Evolutionary conservation across 2,797 vertebrate genomes (phyloP), one percentile per base, ranked within the genome.

Genomic region (Enteromius thamalakanensis): DNA sequence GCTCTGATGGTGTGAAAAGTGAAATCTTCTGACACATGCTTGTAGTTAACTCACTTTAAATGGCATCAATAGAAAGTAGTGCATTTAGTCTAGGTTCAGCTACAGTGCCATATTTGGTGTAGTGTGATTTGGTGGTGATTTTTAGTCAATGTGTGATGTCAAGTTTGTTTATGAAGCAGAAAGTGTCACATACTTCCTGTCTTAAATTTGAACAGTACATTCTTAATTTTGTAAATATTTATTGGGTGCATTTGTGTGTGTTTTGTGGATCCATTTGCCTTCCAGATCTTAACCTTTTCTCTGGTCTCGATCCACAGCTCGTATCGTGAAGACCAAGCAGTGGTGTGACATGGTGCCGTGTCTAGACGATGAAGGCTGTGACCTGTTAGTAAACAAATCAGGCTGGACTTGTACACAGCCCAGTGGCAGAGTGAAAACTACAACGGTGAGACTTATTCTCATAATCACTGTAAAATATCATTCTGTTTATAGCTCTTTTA

Each of bases 311-410:
- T 92, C 90, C 86, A 11, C 95, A 99, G 98, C 97, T 83, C 95
- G 96, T 65, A 98, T 99, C 87, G 98, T 99, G 92, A 96, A 93
- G 94, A 97, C 96, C 86, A 98, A 96, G 95, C 98, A 98, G 94
- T 99, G 98, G 98, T 99, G 98, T 93, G 97, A 98, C 93, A 99
- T 99, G 98, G 95, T 97, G 89, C 98, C 98, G 17, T 99, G 98
- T 93, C 96, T 99, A 96, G 97, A 98, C 94, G 96, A 97, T 80
- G 98, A 99, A 93, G 97, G 97, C 93, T 99, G 98, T 86, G 97
- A 98, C 94, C 95, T 99, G 94, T 93, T 99, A 93, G 96, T 97
- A 94, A 99, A 99, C 95, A 96, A 95, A 94, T 99, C 98, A 88
- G 98, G 98, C 92, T 99, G 98, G 98, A 99, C 97, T 92, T 99